Percentiles rank a stretch among this genome's conserved stretches.
These are phyloP conservation scores for Chaenodraco wilsoni DNA, from an alignment of 2,797 vertebrate genomes.

Conservation along the genomic window DNA sequence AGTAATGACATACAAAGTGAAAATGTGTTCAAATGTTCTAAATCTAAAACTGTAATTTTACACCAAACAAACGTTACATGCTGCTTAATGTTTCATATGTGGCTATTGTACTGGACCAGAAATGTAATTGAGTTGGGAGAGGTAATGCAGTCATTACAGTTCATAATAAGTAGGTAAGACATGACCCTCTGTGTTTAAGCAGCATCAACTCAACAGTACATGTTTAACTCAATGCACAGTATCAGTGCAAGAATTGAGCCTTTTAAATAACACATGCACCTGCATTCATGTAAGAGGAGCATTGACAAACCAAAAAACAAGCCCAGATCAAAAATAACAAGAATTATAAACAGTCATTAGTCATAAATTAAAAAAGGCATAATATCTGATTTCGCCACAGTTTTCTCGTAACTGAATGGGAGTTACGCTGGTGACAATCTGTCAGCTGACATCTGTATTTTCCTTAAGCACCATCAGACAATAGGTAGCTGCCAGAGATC, in stretches of 20 bases:
- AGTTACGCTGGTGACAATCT: slow-evolving; percentile 21
- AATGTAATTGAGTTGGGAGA: slow-evolving; percentile 13
- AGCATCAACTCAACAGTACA: slow-evolving; percentile 40
- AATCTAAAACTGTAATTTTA: not conserved
- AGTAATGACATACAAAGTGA: slow-evolving; percentile 22
- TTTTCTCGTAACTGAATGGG: not conserved
- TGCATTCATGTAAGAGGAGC: slow-evolving; percentile 26
- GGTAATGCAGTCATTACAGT: slow-evolving; percentile 1
- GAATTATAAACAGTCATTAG: not conserved
- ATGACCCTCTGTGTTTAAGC: slow-evolving; percentile 30
- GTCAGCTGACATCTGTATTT: slow-evolving; percentile 19
- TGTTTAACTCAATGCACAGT: slow-evolving; percentile 55
- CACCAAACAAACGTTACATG: not conserved
- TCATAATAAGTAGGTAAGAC: slow-evolving; percentile 24
- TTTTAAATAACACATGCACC: slow-evolving; percentile 40
- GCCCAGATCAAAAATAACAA: slow-evolving; percentile 18
- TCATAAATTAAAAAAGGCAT: slow-evolving; percentile 8
- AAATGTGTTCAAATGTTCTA: slow-evolving; percentile 33
- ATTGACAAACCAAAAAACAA: slow-evolving; percentile 21
- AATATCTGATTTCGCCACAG: not conserved
- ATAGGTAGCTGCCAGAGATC: slow-evolving; percentile 2
- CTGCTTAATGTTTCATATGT: slow-evolving; percentile 11
- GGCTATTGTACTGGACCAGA: slow-evolving; percentile 1
- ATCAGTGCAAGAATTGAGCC: slow-evolving; percentile 31
- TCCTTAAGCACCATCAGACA: slow-evolving; percentile 26